Conservation (phyloP, 64 coral and sea anemone species). For the Pachyseris speciosa region DNA sequence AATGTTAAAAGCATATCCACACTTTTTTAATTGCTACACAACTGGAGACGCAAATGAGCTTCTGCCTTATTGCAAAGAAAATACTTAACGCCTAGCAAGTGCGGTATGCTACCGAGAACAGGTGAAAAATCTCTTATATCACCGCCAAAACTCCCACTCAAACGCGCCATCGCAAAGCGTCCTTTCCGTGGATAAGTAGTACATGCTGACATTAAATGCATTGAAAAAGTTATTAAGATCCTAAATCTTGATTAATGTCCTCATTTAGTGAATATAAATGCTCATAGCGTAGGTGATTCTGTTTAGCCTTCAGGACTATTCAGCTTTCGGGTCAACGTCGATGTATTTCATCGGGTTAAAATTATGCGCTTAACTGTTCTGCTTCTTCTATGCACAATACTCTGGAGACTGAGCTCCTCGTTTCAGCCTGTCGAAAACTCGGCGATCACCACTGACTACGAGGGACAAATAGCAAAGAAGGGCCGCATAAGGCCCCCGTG, state of each 20-base stretch:
- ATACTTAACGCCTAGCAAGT: neutral
- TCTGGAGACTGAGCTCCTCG: neutral
- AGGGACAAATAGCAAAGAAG: neutral
- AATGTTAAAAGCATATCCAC: no score
- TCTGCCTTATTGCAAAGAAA: no score
- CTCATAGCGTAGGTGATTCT: neutral
- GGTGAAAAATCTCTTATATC: neutral
- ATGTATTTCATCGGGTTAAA: neutral
- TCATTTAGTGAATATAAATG: neutral
- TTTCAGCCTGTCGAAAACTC: neutral
- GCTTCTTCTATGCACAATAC: neutral
- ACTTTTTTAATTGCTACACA: neutral
- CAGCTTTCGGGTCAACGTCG: neutral
- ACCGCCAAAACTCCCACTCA: neutral
- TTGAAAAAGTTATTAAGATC: neutral
- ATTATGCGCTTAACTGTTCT: slow-evolving; percentile 9
- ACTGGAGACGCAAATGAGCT: no score
- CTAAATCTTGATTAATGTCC: neutral
- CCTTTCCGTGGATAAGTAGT: neutral
- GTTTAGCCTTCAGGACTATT: neutral
- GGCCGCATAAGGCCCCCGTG: neutral
- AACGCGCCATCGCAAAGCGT: neutral
- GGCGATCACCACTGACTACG: neutral
- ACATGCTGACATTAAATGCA: neutral
- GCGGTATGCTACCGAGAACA: neutral